A percentile compares a stretch with the other conserved stretches of the same genome.
Evolutionary conservation across 2,888 invertebrate species (phyloP).

Genomic region (Cataglyphis livida): DNA sequence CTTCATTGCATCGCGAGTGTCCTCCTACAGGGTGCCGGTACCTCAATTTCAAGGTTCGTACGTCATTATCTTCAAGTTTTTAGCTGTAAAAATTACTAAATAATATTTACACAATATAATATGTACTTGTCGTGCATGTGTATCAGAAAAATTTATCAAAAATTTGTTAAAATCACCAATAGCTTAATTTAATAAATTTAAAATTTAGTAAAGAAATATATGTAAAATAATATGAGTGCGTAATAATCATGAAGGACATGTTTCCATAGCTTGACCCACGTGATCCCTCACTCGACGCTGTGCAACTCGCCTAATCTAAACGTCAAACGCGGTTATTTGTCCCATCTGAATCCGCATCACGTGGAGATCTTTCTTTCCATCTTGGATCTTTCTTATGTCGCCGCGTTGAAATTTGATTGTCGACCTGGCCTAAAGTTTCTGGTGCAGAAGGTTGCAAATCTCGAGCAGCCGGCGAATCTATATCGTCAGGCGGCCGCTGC

Average conservation of each 20-base stretch:
- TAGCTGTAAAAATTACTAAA: neutral
- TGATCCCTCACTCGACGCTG: constrained; percentile 82
- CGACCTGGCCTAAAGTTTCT: constrained; percentile 97
- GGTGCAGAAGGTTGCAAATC: constrained; percentile 96
- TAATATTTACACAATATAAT: neutral
- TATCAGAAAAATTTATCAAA: neutral
- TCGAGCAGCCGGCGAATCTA: constrained; percentile 95
- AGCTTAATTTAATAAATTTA: neutral
- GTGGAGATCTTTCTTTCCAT: constrained; percentile 91
- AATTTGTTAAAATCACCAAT: neutral
- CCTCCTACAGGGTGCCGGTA: constrained; percentile 91
- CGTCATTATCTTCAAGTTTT: neutral
- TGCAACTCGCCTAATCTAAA: constrained; percentile 71
- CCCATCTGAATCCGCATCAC: constrained; percentile 87
- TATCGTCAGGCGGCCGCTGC: constrained; percentile 97
- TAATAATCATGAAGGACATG: neutral
- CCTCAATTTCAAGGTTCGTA: constrained; percentile 88
- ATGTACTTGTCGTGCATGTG: neutral
- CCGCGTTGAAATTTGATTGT: constrained; percentile 95
- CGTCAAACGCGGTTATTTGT: constrained; percentile 78
- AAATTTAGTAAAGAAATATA: neutral
- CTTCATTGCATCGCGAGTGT: constrained; percentile 96
- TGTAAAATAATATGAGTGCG: neutral
- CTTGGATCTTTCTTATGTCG: constrained; percentile 92
- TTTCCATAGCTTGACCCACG: constrained; percentile 84